These are phyloP conservation scores for Huso huso DNA, from an alignment of 2,797 vertebrate genomes.

Conservation along the genomic window DNA sequence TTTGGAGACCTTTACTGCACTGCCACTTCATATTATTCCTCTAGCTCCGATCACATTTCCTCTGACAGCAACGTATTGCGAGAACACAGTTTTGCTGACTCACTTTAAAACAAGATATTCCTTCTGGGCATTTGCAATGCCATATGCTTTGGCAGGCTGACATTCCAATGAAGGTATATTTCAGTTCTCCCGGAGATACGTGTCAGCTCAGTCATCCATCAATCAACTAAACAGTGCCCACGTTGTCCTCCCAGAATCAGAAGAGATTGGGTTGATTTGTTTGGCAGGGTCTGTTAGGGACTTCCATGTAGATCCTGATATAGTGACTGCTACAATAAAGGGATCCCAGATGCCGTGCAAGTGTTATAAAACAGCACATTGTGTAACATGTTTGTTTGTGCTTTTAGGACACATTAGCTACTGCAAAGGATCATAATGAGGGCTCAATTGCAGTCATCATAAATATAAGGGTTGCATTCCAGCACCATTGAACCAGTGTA, in stretches of 20 bases:
- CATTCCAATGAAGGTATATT: constrained; percentile 38
- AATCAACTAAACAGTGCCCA: neutral
- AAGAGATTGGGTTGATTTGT: neutral
- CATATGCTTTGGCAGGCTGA: constrained; percentile 19
- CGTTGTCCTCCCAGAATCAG: neutral
- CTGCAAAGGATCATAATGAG: too few species aligned
- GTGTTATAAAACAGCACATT: too few species aligned
- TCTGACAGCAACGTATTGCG: constrained; percentile 23
- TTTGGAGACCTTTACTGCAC: constrained; percentile 4
- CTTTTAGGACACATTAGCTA: too few species aligned
- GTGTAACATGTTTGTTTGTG: too few species aligned
- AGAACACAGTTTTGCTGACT: constrained; percentile 32
- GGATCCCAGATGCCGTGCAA: too few species aligned
- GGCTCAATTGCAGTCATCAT: too few species aligned
- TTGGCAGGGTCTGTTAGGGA: too few species aligned
- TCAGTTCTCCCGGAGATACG: constrained; percentile 17
- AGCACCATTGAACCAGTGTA: too few species aligned
- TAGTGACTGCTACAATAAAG: too few species aligned
- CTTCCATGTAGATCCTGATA: too few species aligned
- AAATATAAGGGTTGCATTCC: too few species aligned
- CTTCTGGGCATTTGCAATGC: constrained; percentile 21
- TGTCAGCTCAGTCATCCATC: constrained; percentile 15
- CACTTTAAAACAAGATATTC: constrained; percentile 19
- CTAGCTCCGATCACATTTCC: constrained; percentile 10
- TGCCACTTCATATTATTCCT: constrained; percentile 14